Evolutionary conservation across 2,113 vertebrate genomes (phyloP).

Genomic region (Leucopsar rothschildi): DNA sequence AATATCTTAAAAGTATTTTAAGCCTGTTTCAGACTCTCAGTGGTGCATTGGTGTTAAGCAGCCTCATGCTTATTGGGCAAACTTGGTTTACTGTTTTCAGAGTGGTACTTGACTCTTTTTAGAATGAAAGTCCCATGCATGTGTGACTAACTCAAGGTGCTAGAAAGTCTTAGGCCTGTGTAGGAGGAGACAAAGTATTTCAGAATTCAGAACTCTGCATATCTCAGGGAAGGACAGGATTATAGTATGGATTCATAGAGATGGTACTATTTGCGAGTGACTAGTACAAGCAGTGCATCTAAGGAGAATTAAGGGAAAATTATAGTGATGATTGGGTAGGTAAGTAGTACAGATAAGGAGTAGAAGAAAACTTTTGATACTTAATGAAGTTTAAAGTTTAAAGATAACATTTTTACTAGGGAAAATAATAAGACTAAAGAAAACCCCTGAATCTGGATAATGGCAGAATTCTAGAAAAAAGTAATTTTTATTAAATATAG

Average conservation of each 20-base stretch:
- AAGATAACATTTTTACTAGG: not conserved
- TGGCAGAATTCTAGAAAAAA: not conserved
- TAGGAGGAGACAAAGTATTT: not conserved
- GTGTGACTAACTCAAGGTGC: not conserved
- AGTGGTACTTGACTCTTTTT: not conserved
- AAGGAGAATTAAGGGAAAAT: not conserved
- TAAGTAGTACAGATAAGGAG: not conserved
- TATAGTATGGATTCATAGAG: not conserved
- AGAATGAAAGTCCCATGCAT: not conserved
- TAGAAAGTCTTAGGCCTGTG: not conserved
- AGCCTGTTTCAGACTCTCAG: not conserved
- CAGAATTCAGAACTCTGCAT: not conserved
- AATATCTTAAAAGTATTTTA: not conserved
- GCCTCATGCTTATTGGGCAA: not conserved
- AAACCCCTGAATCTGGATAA: not conserved
- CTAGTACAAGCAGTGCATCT: not conserved
- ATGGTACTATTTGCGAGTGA: not conserved
- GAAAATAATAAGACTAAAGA: not conserved
- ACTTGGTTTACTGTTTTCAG: not conserved
- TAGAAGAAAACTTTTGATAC: not conserved
- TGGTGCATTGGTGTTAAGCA: not conserved
- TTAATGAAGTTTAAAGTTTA: not conserved
- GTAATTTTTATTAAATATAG: not conserved
- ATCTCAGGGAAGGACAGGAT: not conserved
- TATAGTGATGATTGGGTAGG: not conserved